Base-by-base conservation (phyloP, 2,113 vertebrate species). In the Psittacula cyanocephala region DNA sequence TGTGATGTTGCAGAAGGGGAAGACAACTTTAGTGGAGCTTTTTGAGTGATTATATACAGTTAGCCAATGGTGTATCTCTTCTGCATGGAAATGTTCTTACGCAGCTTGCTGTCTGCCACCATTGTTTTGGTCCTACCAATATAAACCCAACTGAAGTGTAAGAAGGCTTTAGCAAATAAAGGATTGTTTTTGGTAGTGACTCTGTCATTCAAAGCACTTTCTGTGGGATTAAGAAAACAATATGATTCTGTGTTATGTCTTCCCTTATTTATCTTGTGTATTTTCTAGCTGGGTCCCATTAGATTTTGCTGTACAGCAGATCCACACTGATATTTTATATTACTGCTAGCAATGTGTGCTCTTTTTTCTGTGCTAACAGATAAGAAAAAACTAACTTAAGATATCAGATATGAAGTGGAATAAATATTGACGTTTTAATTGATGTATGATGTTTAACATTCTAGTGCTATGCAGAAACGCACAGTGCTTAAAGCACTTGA, bases 351-450 rank as follows among this genome's bases (percentile, higher is more conserved):
- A 24, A 18, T 41, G 5, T 13, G 8, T 82, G 33, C 68, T 63
- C 39, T 37, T 88, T 75, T 89, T 89, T 18, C 25, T 60, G 10
- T 85, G 18, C 46, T 69, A 83, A 52, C 39, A 76, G 31, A 27
- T 72, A 55, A 68, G 53, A 49, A 62, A 77, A 62, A n/a, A 16
- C 6, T 72, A 53, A 77, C 41, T 57, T 28, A 62, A 79, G 28
- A 7, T 33, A 71, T 50, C 35, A 63, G 31, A 29, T 86, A 60
- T 15, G 25, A 43, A 23, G 9, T 37, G 22, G 33, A 74, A 74
- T 89, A 96, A 89, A 84, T 57, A 49, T 7, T 77, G 92, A 72
- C 31, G 37, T 65, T 88, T 80, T 88, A 86, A 77, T 86, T 14
- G 4, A 41, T 76, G 12, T 70, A 23, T 68, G 49, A 17, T 59